Evolutionary conservation across 2,888 invertebrate species (phyloP).

Genomic region (Melanchra persicariae): DNA sequence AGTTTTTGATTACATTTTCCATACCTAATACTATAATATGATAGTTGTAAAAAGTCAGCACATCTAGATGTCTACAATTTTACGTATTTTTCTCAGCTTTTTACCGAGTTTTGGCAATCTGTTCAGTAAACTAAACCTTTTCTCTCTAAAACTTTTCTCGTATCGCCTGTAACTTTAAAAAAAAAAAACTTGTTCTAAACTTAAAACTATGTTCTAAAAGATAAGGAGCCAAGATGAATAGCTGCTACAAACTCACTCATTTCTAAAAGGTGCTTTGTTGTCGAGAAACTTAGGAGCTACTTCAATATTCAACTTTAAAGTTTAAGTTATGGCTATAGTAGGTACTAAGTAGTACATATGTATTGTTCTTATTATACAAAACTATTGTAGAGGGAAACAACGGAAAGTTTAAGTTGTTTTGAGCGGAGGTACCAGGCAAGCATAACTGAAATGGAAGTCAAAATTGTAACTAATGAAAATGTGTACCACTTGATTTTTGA

Average conservation of each 20-base stretch:
- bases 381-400: not conserved
- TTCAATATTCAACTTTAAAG: slow-evolving; percentile 35
- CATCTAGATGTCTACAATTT: too few relatives aligned
- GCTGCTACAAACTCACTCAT: slow-evolving; percentile 41
- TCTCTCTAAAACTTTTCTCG: not conserved
- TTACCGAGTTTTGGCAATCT: not conserved
- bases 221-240: slow-evolving; percentile 47
- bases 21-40: too few relatives aligned
- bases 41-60: too few relatives aligned
- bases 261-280: slow-evolving; percentile 44
- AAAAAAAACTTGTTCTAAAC: slow-evolving; percentile 18
- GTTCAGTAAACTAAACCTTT: not conserved
- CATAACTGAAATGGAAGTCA: not conserved
- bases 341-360: slow-evolving; percentile 6
- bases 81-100: not conserved
- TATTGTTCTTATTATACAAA: not conserved
- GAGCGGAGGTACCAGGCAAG: slow-evolving; percentile 1
- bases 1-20: too few relatives aligned
- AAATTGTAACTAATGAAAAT: too few relatives aligned
- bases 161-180: not conserved
- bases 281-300: slow-evolving; percentile 34
- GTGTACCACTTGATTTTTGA: too few relatives aligned
- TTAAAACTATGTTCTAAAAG: slow-evolving; percentile 37
- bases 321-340: slow-evolving; percentile 31
- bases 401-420: not conserved